phyloP scores from a whole-genome alignment of 2,888 invertebrate species.

The Dicyrtomina minuta region DNA sequence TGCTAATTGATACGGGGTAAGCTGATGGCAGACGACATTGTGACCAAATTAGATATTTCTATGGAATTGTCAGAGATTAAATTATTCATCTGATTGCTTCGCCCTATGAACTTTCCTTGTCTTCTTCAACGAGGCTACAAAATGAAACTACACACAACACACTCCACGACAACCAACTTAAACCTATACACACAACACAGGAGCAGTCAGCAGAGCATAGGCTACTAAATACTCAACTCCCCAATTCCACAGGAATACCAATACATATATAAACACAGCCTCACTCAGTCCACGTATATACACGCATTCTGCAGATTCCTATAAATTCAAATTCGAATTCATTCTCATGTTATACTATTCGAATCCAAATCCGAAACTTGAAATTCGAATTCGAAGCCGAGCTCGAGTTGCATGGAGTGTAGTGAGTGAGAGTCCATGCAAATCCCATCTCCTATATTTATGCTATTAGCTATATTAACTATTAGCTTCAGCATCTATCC shows the following conservation, averaged over 20 bases:
- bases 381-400: too few relatives aligned
- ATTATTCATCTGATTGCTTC: slow-evolving; percentile 31
- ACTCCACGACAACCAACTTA: background rate
- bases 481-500: too few relatives aligned
- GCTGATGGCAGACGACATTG: slow-evolving; percentile 32
- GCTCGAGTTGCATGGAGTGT: too few relatives aligned
- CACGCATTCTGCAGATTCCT: background rate
- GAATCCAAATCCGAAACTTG: too few relatives aligned
- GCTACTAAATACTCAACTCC: too few relatives aligned
- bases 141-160: background rate
- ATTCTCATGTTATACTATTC: too few relatives aligned
- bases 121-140: slow-evolving; percentile 9
- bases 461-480: too few relatives aligned
- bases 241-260: background rate
- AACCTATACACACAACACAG: too few relatives aligned
- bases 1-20: slow-evolving; percentile 30
- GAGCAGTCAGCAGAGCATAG: too few relatives aligned
- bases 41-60: slow-evolving; percentile 31
- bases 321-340: background rate
- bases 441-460: too few relatives aligned
- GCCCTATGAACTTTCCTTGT: slow-evolving; percentile 34
- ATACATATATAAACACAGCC: background rate
- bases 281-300: background rate
- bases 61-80: slow-evolving; percentile 33
- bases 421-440: too few relatives aligned